Conservation (phyloP, 1,140 invertebrate genomes). For the Drosophila aff. region DNA sequence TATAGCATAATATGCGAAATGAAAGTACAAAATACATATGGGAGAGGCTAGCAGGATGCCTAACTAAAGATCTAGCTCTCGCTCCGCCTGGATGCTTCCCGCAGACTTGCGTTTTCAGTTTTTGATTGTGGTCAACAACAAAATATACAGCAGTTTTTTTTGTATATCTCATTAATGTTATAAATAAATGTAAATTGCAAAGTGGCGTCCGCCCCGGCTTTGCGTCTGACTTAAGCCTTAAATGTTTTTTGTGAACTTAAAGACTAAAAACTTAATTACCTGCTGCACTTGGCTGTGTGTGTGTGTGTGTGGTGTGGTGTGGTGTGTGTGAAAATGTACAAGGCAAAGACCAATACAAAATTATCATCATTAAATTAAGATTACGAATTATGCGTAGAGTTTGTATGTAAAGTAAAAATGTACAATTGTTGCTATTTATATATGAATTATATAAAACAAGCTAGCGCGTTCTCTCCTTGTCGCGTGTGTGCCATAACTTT, state of each 20-base stretch:
- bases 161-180: constrained; percentile 55
- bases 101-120: constrained; percentile 40
- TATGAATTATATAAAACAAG: constrained; percentile 74
- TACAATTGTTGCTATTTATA: constrained; percentile 78
- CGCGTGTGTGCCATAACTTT: constrained; percentile 70
- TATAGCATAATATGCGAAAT: constrained; percentile 44
- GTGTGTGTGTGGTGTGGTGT: constrained; percentile 30
- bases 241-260: constrained; percentile 71
- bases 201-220: constrained; percentile 72
- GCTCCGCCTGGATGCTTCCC: constrained; percentile 49
- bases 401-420: constrained; percentile 72
- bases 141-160: constrained; percentile 39
- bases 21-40: constrained; percentile 39
- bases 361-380: constrained; percentile 69
- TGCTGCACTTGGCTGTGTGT: constrained; percentile 44
- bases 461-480: constrained; percentile 63
- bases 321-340: constrained; percentile 76
- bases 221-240: constrained; percentile 77
- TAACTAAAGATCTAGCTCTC: constrained; percentile 70
- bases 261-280: constrained; percentile 52
- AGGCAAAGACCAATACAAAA: constrained; percentile 79
- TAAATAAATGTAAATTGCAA: constrained; percentile 80
- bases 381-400: constrained; percentile 60
- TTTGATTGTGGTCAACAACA: constrained; percentile 71
- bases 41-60: constrained; percentile 34